Conservation (phyloP, 2,888 invertebrate species). For the Dynastes grantii region DNA sequence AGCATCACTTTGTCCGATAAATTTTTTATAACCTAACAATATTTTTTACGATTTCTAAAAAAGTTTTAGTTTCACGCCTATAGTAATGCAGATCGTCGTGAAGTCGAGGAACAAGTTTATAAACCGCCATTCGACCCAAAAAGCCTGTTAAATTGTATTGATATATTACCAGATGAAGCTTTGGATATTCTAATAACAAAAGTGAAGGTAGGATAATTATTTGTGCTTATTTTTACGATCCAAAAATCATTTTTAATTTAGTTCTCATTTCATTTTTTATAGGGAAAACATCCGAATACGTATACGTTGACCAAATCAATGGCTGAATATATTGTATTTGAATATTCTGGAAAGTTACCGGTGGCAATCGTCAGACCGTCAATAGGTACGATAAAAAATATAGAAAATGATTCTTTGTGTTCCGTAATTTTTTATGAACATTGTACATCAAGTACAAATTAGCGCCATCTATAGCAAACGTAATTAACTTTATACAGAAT, state of each 20-base stretch:
- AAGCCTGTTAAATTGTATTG: slow-evolving; percentile 76
- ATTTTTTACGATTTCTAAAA: slow-evolving; percentile 48
- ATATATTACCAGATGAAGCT: slow-evolving; percentile 76
- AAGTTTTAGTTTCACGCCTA: too few species aligned
- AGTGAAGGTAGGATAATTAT: slow-evolving; percentile 70
- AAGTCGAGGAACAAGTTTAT: slow-evolving; percentile 90
- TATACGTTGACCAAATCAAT: slow-evolving; percentile 96
- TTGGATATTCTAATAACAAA: slow-evolving; percentile 74
- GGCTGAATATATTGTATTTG: slow-evolving; percentile 87
- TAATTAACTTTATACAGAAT: too few species aligned
- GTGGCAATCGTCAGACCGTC: slow-evolving; percentile 94
- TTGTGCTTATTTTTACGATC: not conserved
- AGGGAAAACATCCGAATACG: slow-evolving; percentile 91
- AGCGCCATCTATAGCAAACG: too few species aligned
- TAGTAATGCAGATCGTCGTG: slow-evolving; percentile 90
- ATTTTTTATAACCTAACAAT: not conserved
- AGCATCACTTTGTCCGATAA: not conserved
- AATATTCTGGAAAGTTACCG: slow-evolving; percentile 83
- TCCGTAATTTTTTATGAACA: not conserved
- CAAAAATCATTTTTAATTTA: not conserved
- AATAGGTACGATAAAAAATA: slow-evolving; percentile 71
- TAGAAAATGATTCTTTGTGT: not conserved
- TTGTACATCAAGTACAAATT: not conserved
- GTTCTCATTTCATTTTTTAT: not conserved
- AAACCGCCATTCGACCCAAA: slow-evolving; percentile 79